Conservation (phyloP, 2,888 invertebrate genomes). For the Cheilosia vulpina region DNA sequence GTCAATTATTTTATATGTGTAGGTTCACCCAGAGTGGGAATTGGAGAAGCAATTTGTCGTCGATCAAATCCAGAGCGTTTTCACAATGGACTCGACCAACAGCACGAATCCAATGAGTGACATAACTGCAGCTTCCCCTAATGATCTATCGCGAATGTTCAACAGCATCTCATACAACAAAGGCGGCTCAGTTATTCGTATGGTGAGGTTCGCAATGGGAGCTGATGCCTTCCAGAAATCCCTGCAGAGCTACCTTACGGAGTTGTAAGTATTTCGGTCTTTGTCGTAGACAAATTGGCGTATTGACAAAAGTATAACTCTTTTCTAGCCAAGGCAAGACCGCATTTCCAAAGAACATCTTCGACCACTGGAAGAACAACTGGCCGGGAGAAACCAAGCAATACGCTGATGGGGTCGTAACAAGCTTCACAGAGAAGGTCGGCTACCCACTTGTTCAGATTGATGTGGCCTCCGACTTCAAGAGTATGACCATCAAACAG, state of each 20-base stretch:
- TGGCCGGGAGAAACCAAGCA: slow-evolving; percentile 78
- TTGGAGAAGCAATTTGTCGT: slow-evolving; percentile 88
- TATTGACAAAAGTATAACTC: neutral
- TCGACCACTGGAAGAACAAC: slow-evolving; percentile 83
- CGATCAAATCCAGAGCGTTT: slow-evolving; percentile 87
- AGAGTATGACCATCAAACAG: slow-evolving; percentile 77
- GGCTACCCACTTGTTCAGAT: slow-evolving; percentile 88
- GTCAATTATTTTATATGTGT: neutral
- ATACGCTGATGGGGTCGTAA: slow-evolving; percentile 79
- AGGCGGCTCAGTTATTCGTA: slow-evolving; percentile 87
- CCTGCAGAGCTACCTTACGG: slow-evolving; percentile 85
- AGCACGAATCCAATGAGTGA: slow-evolving; percentile 86
- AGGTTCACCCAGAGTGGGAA: slow-evolving; percentile 87
- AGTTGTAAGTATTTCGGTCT: slow-evolving; percentile 77
- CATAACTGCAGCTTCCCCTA: slow-evolving; percentile 85
- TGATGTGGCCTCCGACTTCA: slow-evolving; percentile 65
- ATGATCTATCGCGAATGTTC: slow-evolving; percentile 86
- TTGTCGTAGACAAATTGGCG: neutral
- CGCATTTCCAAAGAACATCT: slow-evolving; percentile 84
- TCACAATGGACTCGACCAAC: slow-evolving; percentile 86
- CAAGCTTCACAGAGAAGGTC: slow-evolving; percentile 87
- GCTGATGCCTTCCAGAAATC: slow-evolving; percentile 84
- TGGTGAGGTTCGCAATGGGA: slow-evolving; percentile 88
- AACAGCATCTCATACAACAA: slow-evolving; percentile 89
- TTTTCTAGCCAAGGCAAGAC: slow-evolving; percentile 78